Evolutionary conservation across 1,140 invertebrate species (phyloP).

Genomic region (Ectropis grisescens): DNA sequence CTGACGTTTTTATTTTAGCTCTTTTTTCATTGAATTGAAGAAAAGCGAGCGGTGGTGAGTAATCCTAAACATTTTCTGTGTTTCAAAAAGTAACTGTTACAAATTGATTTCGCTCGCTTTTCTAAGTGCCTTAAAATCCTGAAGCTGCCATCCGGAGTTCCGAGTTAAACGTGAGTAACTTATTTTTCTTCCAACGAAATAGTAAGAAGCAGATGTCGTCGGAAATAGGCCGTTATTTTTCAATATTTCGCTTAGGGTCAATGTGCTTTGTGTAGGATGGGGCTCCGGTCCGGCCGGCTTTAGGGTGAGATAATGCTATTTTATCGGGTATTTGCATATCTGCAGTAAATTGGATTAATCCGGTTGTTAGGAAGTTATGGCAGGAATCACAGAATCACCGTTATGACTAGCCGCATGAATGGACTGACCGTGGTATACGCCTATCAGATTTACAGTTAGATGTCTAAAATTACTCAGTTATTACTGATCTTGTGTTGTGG

Average conservation of each 20-base stretch:
- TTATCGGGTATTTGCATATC: too few species aligned
- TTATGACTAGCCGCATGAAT: constrained; percentile 27
- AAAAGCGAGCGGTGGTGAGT: constrained; percentile 34
- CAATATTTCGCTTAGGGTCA: constrained; percentile 53
- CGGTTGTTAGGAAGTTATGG: constrained; percentile 2
- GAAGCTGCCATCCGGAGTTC: too few species aligned
- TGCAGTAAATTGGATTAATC: constrained; percentile 9
- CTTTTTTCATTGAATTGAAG: too few species aligned
- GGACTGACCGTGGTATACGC: constrained; percentile 15
- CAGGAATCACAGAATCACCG: constrained; percentile 27
- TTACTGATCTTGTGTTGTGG: too few species aligned
- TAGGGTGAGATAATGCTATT: too few species aligned
- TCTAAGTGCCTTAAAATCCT: too few species aligned
- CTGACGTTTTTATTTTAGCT: too few species aligned
- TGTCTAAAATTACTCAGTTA: too few species aligned
- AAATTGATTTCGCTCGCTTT: too few species aligned
- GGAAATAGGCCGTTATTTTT: constrained; percentile 67
- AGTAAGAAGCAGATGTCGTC: too few species aligned
- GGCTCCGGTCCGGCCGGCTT: constrained; percentile 5
- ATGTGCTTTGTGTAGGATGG: constrained; percentile 30
- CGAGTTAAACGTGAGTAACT: too few species aligned
- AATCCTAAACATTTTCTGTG: constrained; percentile 20
- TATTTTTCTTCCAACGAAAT: too few species aligned
- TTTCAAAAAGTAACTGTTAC: constrained; percentile 12
- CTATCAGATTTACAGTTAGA: constrained; percentile 29